Evolutionary conservation across 1,140 invertebrate species (phyloP).

Genomic region (Lasioglossum baleicum): DNA sequence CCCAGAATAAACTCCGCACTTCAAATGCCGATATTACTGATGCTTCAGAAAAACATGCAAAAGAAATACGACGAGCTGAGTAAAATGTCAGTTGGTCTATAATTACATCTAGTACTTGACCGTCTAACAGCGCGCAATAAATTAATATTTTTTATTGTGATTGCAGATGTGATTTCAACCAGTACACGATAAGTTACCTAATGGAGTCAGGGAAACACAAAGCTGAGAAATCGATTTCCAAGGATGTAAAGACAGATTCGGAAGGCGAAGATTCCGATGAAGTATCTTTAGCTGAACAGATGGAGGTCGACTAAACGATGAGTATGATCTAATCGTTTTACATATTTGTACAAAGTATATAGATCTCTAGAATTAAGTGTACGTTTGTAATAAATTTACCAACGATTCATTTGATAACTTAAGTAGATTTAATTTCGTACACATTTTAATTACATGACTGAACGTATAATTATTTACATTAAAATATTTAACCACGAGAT

Average conservation of each 20-base stretch:
- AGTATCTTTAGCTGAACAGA: conserved; percentile 43
- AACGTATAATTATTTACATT: no score
- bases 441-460: no score
- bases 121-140: background rate
- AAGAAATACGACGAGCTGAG: conserved; percentile 90
- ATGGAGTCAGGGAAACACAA: conserved; percentile 80
- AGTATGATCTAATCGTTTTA: background rate
- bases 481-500: background rate
- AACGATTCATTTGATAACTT: no score
- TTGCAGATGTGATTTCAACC: conserved; percentile 90
- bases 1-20: conserved; percentile 80
- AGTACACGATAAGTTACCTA: conserved; percentile 87
- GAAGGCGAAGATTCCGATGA: conserved; percentile 75
- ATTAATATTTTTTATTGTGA: conserved; percentile 53
- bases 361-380: background rate
- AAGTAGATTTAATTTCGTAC: background rate
- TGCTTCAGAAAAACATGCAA: conserved; percentile 89
- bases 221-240: conserved; percentile 63
- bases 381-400: background rate
- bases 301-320: conserved; percentile 53
- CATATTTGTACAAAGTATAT: conserved; percentile 10
- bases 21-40: conserved; percentile 84
- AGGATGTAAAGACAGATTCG: conserved; percentile 53
- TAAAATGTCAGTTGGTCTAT: conserved; percentile 87
- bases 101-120: conserved; percentile 36